phyloP scores from a whole-genome alignment of 2,113 vertebrate genomes.

The Phrynosoma platyrhinos region DNA sequence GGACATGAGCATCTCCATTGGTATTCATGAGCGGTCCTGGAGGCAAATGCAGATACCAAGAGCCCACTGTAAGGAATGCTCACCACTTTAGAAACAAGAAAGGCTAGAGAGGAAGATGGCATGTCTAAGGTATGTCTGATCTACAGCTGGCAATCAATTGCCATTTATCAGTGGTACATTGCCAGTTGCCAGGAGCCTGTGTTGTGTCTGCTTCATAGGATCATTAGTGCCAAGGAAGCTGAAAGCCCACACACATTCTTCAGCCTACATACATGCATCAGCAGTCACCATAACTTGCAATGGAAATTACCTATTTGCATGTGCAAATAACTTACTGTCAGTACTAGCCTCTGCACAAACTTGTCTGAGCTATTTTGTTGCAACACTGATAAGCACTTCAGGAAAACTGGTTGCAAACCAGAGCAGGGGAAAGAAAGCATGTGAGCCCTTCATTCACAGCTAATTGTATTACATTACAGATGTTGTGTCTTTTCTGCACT shows the following conservation, averaged over 20 bases:
- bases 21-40: too few relatives aligned
- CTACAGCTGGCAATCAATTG: background rate
- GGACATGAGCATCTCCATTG: too few relatives aligned
- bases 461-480: constrained; percentile 32
- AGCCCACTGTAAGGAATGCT: constrained; percentile 27
- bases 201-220: constrained; percentile 52
- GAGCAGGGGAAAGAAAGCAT: background rate
- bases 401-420: constrained; percentile 15
- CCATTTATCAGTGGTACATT: constrained; percentile 42
- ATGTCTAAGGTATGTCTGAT: background rate
- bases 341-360: constrained; percentile 66
- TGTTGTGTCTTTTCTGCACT: constrained; percentile 38
- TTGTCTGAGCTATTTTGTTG: constrained; percentile 52
- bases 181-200: constrained; percentile 39
- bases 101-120: background rate
- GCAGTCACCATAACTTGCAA: constrained; percentile 66
- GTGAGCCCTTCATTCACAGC: constrained; percentile 13
- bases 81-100: fast-evolving
- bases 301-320: constrained; percentile 71
- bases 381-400: constrained; percentile 5
- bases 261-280: constrained; percentile 64
- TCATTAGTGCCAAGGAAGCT: constrained; percentile 44
- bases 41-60: too few relatives aligned
- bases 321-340: constrained; percentile 74
- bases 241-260: constrained; percentile 72